Evolutionary conservation across 2,888 invertebrate species (phyloP).

Genomic region (Autographa gamma): DNA sequence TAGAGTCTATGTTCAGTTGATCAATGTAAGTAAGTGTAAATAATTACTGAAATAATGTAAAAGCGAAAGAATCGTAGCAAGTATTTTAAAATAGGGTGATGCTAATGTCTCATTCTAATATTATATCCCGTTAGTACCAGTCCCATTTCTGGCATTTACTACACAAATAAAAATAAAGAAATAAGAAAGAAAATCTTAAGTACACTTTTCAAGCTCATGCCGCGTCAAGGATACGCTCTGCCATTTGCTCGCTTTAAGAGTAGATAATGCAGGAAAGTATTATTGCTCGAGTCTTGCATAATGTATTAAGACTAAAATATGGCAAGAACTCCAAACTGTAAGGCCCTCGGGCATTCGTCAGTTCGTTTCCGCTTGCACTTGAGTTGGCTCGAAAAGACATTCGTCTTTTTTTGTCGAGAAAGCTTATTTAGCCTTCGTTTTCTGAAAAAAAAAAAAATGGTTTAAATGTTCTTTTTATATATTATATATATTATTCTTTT

Average conservation of each 20-base stretch:
- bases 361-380: not conserved
- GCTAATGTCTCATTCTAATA: too few species aligned
- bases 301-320: not conserved
- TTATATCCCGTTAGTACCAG: too few species aligned
- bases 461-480: not conserved
- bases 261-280: not conserved
- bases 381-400: not conserved
- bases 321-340: not conserved
- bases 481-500: not conserved
- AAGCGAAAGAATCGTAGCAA: too few species aligned
- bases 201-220: constrained; percentile 4
- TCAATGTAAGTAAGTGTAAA: too few species aligned
- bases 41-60: too few species aligned
- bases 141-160: too few species aligned
- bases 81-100: too few species aligned
- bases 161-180: not conserved
- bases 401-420: not conserved
- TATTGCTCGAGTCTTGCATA: not conserved
- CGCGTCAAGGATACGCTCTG: not conserved
- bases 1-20: too few species aligned
- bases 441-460: not conserved
- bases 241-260: not conserved
- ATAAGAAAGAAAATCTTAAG: not conserved
- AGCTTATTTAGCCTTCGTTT: not conserved
- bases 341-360: not conserved